phyloP scores from a whole-genome alignment of 2,888 invertebrate species.

The Bhutanitis thaidina region DNA sequence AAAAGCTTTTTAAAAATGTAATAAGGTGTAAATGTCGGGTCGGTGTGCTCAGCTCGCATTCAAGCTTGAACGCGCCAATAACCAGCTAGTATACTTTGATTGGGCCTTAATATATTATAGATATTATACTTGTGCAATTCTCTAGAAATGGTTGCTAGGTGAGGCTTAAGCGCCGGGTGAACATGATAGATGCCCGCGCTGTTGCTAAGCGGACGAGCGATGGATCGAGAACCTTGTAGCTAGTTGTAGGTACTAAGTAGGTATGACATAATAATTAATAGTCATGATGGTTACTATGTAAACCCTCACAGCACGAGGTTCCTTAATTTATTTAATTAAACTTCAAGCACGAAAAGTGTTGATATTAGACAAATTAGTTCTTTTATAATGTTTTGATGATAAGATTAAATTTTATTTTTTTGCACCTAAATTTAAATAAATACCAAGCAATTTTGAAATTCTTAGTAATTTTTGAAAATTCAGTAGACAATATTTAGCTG shows the following conservation, averaged over 20 bases:
- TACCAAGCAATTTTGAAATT: no score
- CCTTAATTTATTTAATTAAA: no score
- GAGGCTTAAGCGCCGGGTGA: slow-evolving; percentile 19
- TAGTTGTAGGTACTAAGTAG: slow-evolving; percentile 14
- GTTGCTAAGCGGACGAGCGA: slow-evolving; percentile 18
- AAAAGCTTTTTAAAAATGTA: not conserved
- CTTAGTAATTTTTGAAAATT: no score
- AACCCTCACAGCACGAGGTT: not conserved
- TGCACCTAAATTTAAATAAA: no score
- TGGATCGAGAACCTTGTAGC: not conserved
- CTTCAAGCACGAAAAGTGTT: no score
- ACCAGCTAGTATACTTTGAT: not conserved
- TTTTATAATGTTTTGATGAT: no score
- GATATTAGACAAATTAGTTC: no score
- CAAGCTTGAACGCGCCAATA: not conserved
- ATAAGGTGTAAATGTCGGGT: not conserved
- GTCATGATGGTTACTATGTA: slow-evolving; percentile 2
- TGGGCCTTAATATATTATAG: slow-evolving; percentile 29
- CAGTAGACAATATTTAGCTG: no score
- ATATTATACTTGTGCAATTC: slow-evolving; percentile 18
- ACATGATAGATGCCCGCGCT: slow-evolving; percentile 17
- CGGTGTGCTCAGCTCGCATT: not conserved
- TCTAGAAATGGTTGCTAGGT: slow-evolving; percentile 27
- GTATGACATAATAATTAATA: slow-evolving; percentile 16
- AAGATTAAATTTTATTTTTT: no score